Evolutionary conservation across 2,888 invertebrate species (phyloP).

Genomic region (Rhorus exstirpatorius): DNA sequence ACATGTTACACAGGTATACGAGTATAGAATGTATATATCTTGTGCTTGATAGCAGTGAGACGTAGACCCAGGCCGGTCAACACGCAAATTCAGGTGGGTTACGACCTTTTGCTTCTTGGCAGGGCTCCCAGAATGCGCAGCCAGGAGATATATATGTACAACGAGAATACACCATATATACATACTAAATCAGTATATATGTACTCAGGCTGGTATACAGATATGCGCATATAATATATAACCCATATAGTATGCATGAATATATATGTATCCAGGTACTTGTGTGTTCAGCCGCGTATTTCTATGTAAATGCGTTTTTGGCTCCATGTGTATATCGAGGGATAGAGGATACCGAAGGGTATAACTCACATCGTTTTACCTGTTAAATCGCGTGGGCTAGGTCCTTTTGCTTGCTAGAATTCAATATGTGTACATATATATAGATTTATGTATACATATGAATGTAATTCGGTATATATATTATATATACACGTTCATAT

Average conservation of each 20-base stretch:
- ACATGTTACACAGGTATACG: slow-evolving; percentile 19
- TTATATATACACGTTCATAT: not conserved
- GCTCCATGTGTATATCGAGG: not conserved
- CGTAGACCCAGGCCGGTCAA: not conserved
- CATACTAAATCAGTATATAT: slow-evolving; percentile 39
- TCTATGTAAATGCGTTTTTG: slow-evolving; percentile 3
- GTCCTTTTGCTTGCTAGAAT: not conserved
- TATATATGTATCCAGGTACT: not conserved
- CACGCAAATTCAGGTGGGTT: not conserved
- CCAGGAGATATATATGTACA: slow-evolving; percentile 36
- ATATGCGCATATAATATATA: slow-evolving; percentile 12
- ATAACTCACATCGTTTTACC: not conserved
- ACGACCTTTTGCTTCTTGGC: slow-evolving; percentile 14
- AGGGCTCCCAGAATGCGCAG: slow-evolving; percentile 34
- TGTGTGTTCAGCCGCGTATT: not conserved
- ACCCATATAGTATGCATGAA: not conserved
- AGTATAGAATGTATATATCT: not conserved
- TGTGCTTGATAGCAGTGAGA: not conserved
- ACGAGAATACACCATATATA: slow-evolving; percentile 32
- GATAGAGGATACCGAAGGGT: too few species aligned
- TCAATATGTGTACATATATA: not conserved
- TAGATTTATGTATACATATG: too few species aligned
- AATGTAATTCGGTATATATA: not conserved
- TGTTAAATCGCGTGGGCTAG: not conserved
- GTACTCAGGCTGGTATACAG: slow-evolving; percentile 22